Percentiles rank a stretch among this genome's conserved stretches.
Conservation (phyloP, 1,140 invertebrate genomes). For the Pseudomyrmex sp. region DNA sequence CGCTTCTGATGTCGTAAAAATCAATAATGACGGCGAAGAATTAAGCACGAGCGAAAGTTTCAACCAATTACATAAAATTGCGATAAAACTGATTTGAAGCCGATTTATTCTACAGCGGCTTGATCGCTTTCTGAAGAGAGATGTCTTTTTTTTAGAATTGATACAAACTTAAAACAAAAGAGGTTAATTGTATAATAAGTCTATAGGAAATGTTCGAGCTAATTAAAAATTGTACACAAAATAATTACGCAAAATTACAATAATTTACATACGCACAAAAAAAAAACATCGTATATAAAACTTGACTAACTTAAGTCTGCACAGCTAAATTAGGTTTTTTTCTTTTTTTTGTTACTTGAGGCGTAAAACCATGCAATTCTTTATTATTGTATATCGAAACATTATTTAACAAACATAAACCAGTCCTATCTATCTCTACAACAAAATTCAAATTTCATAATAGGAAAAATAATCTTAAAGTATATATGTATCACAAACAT, state of each 20-base stretch:
- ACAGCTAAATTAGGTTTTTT: constrained; percentile 2
- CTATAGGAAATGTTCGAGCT: neutral
- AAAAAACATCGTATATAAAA: constrained; percentile 24
- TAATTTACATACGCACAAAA: constrained; percentile 15
- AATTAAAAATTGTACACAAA: constrained; percentile 34
- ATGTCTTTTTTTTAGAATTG: constrained; percentile 1
- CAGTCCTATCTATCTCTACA: constrained; percentile 60
- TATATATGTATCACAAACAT: constrained; percentile 55
- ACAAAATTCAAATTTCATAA: constrained; percentile 60
- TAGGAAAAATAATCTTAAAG: constrained; percentile 56
- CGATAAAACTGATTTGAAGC: neutral
- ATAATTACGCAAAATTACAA: constrained; percentile 42
- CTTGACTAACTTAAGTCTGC: neutral
- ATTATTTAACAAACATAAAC: constrained; percentile 52
- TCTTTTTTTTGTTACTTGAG: constrained; percentile 20
- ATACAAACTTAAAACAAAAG: constrained; percentile 39
- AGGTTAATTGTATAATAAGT: neutral
- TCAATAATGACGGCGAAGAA: too few relatives aligned
- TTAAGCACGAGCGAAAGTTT: too few relatives aligned
- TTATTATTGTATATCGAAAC: constrained; percentile 7
- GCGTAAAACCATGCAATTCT: constrained; percentile 5
- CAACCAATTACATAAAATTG: neutral
- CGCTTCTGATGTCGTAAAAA: too few relatives aligned
- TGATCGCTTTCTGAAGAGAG: neutral
- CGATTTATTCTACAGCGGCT: neutral